Evolutionary conservation across 2,113 vertebrate species (phyloP).

Genomic region (Psammodynastes pulverulentus): DNA sequence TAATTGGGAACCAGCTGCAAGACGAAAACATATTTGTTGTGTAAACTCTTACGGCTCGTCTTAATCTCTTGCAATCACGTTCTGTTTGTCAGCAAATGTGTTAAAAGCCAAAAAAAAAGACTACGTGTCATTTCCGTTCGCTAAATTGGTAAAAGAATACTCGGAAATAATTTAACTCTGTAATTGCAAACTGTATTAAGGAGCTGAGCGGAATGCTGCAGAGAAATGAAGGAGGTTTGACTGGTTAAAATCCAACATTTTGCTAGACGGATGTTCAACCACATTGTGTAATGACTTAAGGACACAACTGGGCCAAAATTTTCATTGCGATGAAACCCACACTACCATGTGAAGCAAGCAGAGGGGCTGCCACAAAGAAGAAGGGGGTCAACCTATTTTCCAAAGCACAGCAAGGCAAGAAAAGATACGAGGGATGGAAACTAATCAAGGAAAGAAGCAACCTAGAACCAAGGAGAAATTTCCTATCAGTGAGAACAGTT

Average conservation of each 20-base stretch:
- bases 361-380: background rate
- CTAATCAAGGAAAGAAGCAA: too few species aligned
- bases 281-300: background rate
- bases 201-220: conserved; percentile 21
- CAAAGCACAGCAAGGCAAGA: too few species aligned
- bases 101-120: conserved; percentile 25
- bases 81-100: conserved; percentile 10
- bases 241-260: conserved; percentile 12
- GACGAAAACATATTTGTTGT: conserved; percentile 4
- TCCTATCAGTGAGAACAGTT: too few species aligned
- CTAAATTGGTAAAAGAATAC: conserved; percentile 38
- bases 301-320: background rate
- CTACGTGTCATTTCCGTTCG: conserved; percentile 39
- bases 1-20: conserved; percentile 1
- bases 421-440: too few species aligned
- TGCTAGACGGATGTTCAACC: background rate
- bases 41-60: background rate
- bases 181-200: conserved; percentile 29
- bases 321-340: background rate
- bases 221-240: background rate
- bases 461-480: too few species aligned
- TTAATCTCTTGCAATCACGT: background rate
- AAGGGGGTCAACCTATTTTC: too few species aligned
- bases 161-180: conserved; percentile 36
- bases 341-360: background rate